These are phyloP conservation scores for Pseudanteris insignis DNA, from an alignment of 2,888 invertebrate species.

Conservation along the genomic window DNA sequence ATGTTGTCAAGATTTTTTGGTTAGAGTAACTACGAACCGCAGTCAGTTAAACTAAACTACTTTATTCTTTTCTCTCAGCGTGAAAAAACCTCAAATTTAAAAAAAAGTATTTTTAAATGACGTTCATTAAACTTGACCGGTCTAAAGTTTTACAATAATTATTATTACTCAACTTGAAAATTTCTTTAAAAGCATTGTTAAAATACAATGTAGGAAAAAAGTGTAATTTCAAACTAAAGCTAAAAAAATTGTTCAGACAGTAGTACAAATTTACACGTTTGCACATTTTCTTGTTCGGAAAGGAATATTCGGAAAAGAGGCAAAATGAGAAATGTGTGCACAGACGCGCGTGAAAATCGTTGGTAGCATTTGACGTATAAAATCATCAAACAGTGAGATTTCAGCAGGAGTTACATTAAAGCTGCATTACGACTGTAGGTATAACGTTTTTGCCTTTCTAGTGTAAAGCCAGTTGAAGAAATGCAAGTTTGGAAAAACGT, in stretches of 20 bases:
- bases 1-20: no score
- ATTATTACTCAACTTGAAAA: no score
- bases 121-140: no score
- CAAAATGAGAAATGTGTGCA: constrained; percentile 51
- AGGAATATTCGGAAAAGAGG: constrained; percentile 21
- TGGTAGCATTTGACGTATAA: constrained; percentile 50
- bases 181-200: no score
- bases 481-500: constrained; percentile 46
- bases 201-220: constrained; percentile 15
- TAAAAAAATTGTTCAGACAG: constrained; percentile 14
- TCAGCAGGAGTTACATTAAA: constrained; percentile 54
- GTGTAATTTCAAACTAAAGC: constrained; percentile 4
- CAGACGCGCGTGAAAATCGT: constrained; percentile 49
- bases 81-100: no score
- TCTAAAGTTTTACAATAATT: no score
- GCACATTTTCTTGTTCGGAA: constrained; percentile 9
- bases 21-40: no score
- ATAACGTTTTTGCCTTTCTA: constrained; percentile 37
- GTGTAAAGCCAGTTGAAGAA: constrained; percentile 41
- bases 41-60: no score
- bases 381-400: constrained; percentile 48
- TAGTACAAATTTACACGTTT: constrained; percentile 8
- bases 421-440: constrained; percentile 50
- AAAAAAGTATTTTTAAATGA: no score
- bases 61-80: no score